Evolutionary conservation across 2,113 vertebrate species (phyloP).

Genomic region (Podiceps cristatus): DNA sequence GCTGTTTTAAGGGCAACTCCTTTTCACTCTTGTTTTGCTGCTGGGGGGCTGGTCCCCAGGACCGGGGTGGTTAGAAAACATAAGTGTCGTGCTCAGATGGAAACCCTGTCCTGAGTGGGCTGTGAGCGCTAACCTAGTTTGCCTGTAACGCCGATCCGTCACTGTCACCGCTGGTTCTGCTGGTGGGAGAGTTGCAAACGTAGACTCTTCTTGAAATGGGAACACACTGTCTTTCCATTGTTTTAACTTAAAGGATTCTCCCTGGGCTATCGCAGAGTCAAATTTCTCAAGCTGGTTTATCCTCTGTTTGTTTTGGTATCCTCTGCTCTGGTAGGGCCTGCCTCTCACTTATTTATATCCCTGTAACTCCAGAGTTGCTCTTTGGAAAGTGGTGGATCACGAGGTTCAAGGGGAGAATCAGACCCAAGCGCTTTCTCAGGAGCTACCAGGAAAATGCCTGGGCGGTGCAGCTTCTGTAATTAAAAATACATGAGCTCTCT

Average conservation of each 20-base stretch:
- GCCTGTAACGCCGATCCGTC: not conserved
- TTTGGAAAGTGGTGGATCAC: not conserved
- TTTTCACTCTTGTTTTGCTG: not conserved
- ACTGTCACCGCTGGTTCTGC: not conserved
- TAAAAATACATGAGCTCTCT: conserved; percentile 60
- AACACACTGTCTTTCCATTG: not conserved
- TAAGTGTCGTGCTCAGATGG: not conserved
- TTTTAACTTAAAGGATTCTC: conserved; percentile 7
- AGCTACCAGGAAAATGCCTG: conserved; percentile 44
- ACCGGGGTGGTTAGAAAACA: not conserved
- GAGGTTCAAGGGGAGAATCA: conserved; percentile 36
- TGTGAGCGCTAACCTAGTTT: not conserved
- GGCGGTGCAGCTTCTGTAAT: conserved; percentile 55
- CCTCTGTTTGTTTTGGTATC: conserved; percentile 37
- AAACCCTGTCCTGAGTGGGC: not conserved
- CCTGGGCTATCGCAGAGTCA: not conserved
- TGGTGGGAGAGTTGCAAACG: not conserved
- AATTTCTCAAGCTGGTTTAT: not conserved
- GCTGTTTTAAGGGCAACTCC: not conserved
- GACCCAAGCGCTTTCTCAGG: not conserved
- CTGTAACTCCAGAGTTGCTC: not conserved
- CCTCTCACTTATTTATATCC: conserved; percentile 47
- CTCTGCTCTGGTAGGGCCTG: not conserved
- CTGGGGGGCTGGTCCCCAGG: not conserved
- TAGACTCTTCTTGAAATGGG: not conserved